Conservation (phyloP, 2,888 invertebrate genomes). For the Lasioglossum villosulum region DNA sequence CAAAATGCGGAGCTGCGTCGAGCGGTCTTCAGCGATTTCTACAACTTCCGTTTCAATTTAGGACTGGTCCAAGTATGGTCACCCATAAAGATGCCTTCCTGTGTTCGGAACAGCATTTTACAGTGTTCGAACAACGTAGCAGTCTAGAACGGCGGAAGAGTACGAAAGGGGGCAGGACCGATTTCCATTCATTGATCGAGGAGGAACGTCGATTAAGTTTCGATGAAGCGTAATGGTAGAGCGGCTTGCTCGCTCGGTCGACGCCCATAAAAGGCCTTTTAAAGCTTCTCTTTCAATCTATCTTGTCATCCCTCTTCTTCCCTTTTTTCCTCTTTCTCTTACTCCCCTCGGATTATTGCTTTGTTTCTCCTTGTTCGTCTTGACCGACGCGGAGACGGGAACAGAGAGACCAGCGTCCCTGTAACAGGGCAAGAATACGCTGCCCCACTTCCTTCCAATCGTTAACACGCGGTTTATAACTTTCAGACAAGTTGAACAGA, state of each 20-base stretch:
- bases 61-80: slow-evolving; percentile 39
- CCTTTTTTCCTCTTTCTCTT: neutral
- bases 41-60: slow-evolving; percentile 41
- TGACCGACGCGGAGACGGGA: neutral
- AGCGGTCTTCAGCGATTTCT: neutral
- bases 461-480: slow-evolving; percentile 5
- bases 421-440: slow-evolving; percentile 4
- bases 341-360: slow-evolving; percentile 11
- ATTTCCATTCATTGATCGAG: slow-evolving; percentile 65
- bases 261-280: slow-evolving; percentile 47
- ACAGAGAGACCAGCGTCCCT: neutral
- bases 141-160: neutral
- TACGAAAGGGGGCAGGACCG: slow-evolving; percentile 36
- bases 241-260: slow-evolving; percentile 44
- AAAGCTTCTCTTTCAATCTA: slow-evolving; percentile 40
- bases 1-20: neutral
- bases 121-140: slow-evolving; percentile 39
- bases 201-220: slow-evolving; percentile 60
- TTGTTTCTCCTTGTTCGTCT: slow-evolving; percentile 14
- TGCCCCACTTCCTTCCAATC: neutral
- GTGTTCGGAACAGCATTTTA: slow-evolving; percentile 14
- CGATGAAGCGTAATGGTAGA: slow-evolving; percentile 62
- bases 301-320: slow-evolving; percentile 18
- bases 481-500: slow-evolving; percentile 9
- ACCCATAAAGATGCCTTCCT: slow-evolving; percentile 29